phyloP scores from a whole-genome alignment of 1,140 invertebrate species.

The Rhynchophorus ferrugineus region DNA sequence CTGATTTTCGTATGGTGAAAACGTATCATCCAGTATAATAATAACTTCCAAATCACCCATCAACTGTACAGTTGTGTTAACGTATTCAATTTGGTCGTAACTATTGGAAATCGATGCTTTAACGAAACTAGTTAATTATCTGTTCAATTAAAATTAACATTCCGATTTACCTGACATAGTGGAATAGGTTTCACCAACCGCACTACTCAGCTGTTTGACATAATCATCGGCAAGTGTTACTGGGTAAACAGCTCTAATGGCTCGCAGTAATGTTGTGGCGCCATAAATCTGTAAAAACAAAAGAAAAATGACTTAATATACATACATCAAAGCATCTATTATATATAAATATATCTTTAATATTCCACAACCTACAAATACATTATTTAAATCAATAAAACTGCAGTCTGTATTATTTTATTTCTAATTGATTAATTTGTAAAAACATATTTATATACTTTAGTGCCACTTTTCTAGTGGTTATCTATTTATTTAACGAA shows the following conservation, averaged over 20 bases:
- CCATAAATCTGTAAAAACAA: slow-evolving; percentile 27
- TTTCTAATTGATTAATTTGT: no score
- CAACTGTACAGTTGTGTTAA: slow-evolving; percentile 17
- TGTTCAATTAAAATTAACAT: neutral
- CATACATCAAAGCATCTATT: neutral
- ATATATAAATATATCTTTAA: neutral
- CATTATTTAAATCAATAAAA: no score
- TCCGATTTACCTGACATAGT: slow-evolving; percentile 21
- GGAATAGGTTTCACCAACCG: slow-evolving; percentile 21
- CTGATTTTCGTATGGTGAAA: slow-evolving; percentile 26
- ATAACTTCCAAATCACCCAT: slow-evolving; percentile 30
- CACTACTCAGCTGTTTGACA: slow-evolving; percentile 17
- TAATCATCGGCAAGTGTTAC: slow-evolving; percentile 20
- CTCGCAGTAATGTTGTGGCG: slow-evolving; percentile 26
- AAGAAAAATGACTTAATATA: neutral
- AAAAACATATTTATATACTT: no score
- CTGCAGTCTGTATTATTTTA: no score
- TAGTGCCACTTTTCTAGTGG: no score
- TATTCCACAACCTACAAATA: no score
- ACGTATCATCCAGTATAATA: slow-evolving; percentile 31
- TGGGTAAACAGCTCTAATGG: slow-evolving; percentile 23
- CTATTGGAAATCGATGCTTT: slow-evolving; percentile 14
- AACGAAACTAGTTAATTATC: slow-evolving; percentile 6
- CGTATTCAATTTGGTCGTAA: slow-evolving; percentile 26
- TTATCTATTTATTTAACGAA: no score